A percentile compares a stretch with the other conserved stretches of the same genome.
Conservation (phyloP, 2,797 vertebrate genomes). For the Lagothrix lagotricha region DNA sequence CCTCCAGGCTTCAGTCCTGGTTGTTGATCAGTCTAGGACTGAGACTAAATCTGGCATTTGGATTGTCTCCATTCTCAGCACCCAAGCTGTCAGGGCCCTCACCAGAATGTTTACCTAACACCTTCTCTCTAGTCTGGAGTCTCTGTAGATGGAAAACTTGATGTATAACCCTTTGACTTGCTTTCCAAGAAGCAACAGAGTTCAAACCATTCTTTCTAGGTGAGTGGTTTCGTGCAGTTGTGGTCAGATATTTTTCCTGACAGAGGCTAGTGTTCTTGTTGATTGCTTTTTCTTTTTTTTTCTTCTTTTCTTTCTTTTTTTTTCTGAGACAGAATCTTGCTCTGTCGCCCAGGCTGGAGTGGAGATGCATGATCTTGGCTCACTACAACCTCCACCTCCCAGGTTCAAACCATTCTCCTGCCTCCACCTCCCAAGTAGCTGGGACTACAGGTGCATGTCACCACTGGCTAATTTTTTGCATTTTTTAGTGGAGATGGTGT, state of each 20-base stretch:
- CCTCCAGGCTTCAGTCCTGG: background rate
- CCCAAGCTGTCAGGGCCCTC: background rate
- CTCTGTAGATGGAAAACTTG: conserved; percentile 13
- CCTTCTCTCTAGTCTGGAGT: background rate
- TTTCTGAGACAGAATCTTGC: too few relatives aligned
- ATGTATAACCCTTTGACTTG: background rate
- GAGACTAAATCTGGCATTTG: background rate
- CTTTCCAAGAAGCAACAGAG: conserved; percentile 2
- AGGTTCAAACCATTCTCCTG: background rate
- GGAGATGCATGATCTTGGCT: background rate
- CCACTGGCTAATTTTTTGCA: background rate
- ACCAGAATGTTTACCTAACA: background rate
- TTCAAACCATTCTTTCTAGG: background rate
- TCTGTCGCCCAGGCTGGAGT: too few relatives aligned
- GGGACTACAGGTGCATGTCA: background rate
- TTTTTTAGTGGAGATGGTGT: background rate
- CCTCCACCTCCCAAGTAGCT: background rate
- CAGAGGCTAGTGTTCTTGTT: background rate
- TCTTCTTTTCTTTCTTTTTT: background rate
- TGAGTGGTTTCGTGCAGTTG: background rate
- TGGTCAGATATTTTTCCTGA: background rate
- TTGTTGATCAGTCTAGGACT: background rate
- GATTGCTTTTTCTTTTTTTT: background rate
- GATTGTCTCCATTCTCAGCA: background rate
- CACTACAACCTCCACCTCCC: background rate